phyloP scores from a whole-genome alignment of 2,888 invertebrate genomes.

The Leistus spinibarbis region DNA sequence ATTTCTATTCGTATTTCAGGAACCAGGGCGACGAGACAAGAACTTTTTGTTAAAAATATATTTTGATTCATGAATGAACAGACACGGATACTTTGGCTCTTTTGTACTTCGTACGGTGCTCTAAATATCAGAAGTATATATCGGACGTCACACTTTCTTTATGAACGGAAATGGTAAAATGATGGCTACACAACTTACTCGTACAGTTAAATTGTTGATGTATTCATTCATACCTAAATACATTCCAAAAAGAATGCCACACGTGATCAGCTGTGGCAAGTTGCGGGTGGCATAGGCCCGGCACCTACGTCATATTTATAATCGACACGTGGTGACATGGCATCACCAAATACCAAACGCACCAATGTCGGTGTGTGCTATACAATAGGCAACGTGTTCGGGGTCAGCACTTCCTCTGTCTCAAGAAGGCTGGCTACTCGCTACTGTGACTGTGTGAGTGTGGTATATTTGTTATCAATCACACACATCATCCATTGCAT shows the following conservation, averaged over 20 bases:
- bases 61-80: too few species aligned
- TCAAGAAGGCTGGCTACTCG: background rate
- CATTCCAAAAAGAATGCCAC: background rate
- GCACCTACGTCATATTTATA: background rate
- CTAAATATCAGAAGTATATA: too few species aligned
- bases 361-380: background rate
- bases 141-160: too few species aligned
- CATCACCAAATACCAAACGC: background rate
- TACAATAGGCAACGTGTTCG: conserved; percentile 6
- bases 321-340: background rate
- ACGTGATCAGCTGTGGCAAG: background rate
- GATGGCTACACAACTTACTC: too few species aligned
- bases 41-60: too few species aligned
- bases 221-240: background rate
- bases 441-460: background rate
- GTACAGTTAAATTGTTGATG: too few species aligned
- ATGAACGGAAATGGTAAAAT: too few species aligned
- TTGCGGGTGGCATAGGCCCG: background rate
- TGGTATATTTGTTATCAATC: background rate
- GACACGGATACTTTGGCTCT: too few species aligned
- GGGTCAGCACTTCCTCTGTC: conserved; percentile 9
- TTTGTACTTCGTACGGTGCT: too few species aligned
- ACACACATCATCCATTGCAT: background rate
- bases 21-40: too few species aligned
- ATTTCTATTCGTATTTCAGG: too few species aligned